Evolutionary conservation across 2,797 vertebrate species (phyloP).

Genomic region (Acanthurus lineatus): DNA sequence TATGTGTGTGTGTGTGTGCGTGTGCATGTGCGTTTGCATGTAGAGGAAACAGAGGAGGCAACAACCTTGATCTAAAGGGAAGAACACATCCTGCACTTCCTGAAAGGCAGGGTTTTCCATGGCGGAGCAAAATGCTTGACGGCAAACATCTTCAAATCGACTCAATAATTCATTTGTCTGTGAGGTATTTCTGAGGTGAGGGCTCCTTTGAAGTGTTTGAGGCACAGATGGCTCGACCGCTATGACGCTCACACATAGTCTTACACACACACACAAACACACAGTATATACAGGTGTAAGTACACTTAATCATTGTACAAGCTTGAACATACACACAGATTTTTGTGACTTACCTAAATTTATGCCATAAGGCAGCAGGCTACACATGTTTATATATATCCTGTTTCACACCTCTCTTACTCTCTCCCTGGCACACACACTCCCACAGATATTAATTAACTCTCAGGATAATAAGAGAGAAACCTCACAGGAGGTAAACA

Average conservation of each 20-base stretch:
- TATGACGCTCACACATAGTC: slow-evolving; percentile 32
- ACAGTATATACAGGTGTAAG: slow-evolving; percentile 34
- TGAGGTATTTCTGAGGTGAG: slow-evolving; percentile 48
- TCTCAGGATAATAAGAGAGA: slow-evolving; percentile 8
- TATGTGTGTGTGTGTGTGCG: slow-evolving; percentile 21
- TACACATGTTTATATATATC: neutral
- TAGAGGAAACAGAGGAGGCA: slow-evolving; percentile 36
- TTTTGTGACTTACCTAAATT: slow-evolving; percentile 12
- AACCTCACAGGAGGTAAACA: slow-evolving; percentile 2
- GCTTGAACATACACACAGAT: slow-evolving; percentile 1
- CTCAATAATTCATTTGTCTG: slow-evolving; percentile 81
- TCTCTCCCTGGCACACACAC: neutral
- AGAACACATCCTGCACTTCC: slow-evolving; percentile 70
- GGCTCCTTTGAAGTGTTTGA: slow-evolving; percentile 73
- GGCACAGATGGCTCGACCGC: slow-evolving; percentile 74
- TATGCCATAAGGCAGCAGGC: slow-evolving; percentile 24
- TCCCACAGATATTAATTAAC: slow-evolving; percentile 25
- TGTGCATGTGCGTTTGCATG: slow-evolving; percentile 11
- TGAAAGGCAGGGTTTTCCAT: slow-evolving; percentile 68
- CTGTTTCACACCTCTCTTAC: slow-evolving; percentile 16
- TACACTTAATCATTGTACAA: slow-evolving; percentile 20
- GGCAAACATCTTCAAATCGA: slow-evolving; percentile 66
- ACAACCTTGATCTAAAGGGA: slow-evolving; percentile 67
- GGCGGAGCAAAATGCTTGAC: slow-evolving; percentile 71
- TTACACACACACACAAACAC: slow-evolving; percentile 7